Base-by-base conservation (phyloP, 2,888 invertebrate genomes). In the Leptarthrus brevirostris region DNA sequence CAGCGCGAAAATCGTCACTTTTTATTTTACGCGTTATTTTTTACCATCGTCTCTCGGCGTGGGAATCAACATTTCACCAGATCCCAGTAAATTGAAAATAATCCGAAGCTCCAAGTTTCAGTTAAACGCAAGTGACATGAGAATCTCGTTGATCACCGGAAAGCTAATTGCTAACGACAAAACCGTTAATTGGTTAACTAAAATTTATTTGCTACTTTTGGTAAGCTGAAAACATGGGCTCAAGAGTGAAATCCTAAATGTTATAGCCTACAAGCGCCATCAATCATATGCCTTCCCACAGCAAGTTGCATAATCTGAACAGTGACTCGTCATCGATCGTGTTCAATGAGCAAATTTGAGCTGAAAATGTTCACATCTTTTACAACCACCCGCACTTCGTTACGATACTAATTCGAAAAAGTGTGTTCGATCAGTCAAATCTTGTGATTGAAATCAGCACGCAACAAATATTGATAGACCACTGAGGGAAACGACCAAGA, bases 61-160 rank as follows among this genome's bases (percentile, higher is more conserved):
- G 61, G 61, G 61, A 61, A 61, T 61, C 40, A 36, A 61, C 40
- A 36, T 20, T 40, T 61, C 36, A 30, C 36, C 36, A 61, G 40
- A 36, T 36, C 36, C 20, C 4, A 18, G 22, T 18, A 40, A 61
- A 61, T 61, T 61, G 40, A 40, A 40, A 40, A 36, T 26, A 14
- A 16, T 8, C 36, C 22, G 36, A 18, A 36, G 36, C 61, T 18
- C 20, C n/a, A 12, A 20, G 14, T 22, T 61, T 4, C 3, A 20
- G 12, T 40, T 36, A 10, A 61, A 30, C 36, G 0, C 36, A 8
- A 40, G 22, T 61, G 61, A 61, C 36, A 61, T 61, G 61, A 61
- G 61, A 61, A 61, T 61, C 61, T 61, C 61, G 61, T 40, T 61
- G 61, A 61, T 61, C 61, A 61, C 61, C 34, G 16, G 14, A 12